A percentile compares a stretch with the other conserved stretches of the same genome.
Conservation (phyloP, 2,888 invertebrate species). For the Chrysomela aeneicollis region DNA sequence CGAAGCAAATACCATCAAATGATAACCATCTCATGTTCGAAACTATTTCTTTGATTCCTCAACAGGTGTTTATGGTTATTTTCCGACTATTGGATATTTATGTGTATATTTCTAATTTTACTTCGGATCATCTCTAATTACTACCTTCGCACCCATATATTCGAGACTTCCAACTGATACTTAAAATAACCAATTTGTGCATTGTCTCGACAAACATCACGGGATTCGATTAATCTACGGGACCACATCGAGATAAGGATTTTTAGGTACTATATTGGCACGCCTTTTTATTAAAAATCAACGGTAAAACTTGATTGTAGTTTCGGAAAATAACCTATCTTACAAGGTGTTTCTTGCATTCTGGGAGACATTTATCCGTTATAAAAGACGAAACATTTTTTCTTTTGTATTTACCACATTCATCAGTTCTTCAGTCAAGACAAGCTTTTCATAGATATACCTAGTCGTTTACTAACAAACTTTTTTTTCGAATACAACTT, state of each 20-base stretch:
- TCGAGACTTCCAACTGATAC: conserved; percentile 8
- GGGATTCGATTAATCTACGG: background rate
- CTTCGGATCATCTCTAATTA: conserved; percentile 27
- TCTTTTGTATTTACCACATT: too few relatives aligned
- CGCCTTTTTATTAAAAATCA: background rate
- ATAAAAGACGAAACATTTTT: too few relatives aligned
- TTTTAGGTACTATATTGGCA: background rate
- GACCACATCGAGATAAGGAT: background rate
- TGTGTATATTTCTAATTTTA: conserved; percentile 12
- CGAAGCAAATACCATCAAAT: conserved; percentile 33
- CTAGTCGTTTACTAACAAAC: too few relatives aligned
- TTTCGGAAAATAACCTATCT: too few relatives aligned
- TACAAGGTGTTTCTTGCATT: too few relatives aligned
- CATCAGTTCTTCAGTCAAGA: too few relatives aligned
- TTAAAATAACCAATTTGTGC: conserved; percentile 1
- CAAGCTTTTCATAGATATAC: too few relatives aligned
- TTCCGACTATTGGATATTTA: background rate
- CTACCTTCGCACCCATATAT: conserved; percentile 11
- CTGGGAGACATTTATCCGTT: too few relatives aligned
- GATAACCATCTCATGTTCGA: conserved; percentile 25
- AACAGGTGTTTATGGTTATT: conserved; percentile 28
- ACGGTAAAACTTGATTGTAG: background rate
- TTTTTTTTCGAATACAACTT: too few relatives aligned
- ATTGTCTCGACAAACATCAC: background rate
- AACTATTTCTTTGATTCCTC: conserved; percentile 23